Evolutionary conservation across 1,140 invertebrate genomes (phyloP).

Genomic region (Mamestra configurata): DNA sequence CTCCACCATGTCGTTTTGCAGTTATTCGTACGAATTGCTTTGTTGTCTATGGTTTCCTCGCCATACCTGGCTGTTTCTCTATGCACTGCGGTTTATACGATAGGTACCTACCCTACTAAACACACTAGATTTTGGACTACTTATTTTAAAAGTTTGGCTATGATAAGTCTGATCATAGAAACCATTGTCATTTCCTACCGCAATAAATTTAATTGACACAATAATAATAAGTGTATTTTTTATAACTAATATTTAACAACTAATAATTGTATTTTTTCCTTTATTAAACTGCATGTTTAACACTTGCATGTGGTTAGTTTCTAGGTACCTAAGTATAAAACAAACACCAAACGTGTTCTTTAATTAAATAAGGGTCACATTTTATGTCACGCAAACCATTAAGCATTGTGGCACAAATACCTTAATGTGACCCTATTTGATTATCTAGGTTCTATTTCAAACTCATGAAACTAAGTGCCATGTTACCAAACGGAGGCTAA

Average conservation of each 20-base stretch:
- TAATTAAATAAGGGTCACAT: constrained; percentile 50
- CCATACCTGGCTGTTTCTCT: too few relatives aligned
- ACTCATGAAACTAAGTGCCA: too few relatives aligned
- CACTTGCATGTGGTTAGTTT: constrained; percentile 18
- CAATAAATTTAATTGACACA: too few relatives aligned
- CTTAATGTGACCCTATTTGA: constrained; percentile 58
- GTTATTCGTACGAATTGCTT: not conserved
- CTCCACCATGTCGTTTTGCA: constrained; percentile 16
- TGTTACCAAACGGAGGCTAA: too few relatives aligned
- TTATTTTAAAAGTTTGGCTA: too few relatives aligned
- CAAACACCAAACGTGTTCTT: constrained; percentile 24
- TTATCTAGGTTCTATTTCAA: not conserved
- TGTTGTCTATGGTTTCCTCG: not conserved
- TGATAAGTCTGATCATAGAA: too few relatives aligned
- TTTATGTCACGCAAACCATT: constrained; percentile 64
- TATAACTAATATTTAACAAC: too few relatives aligned
- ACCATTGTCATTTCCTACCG: too few relatives aligned
- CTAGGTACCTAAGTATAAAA: constrained; percentile 6
- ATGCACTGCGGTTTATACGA: too few relatives aligned
- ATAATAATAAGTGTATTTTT: constrained; percentile 22
- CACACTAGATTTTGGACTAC: too few relatives aligned
- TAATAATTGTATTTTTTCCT: constrained; percentile 20
- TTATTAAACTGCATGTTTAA: constrained; percentile 26
- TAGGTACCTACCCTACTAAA: too few relatives aligned
- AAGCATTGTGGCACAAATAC: constrained; percentile 67